Conservation (phyloP, 2,113 vertebrate species). For the Cebus imitator region DNA sequence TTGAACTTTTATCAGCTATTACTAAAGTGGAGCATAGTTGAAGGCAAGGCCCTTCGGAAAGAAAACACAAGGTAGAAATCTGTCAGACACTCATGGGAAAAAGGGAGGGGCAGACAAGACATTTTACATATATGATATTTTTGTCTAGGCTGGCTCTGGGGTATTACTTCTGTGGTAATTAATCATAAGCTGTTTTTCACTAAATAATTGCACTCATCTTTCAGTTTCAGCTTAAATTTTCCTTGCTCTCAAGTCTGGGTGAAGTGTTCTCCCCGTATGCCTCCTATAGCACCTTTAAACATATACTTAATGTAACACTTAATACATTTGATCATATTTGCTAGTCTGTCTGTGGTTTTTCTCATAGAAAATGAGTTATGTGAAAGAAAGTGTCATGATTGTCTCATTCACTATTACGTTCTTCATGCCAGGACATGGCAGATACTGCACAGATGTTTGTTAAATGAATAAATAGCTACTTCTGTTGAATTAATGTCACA, state of each 20-base stretch:
- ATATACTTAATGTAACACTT: not conserved
- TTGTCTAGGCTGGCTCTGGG: not conserved
- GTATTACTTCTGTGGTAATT: not conserved
- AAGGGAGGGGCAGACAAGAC: not conserved
- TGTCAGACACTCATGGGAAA: not conserved
- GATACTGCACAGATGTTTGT: not conserved
- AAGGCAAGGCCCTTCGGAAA: not conserved
- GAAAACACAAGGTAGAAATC: not conserved
- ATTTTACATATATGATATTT: not conserved
- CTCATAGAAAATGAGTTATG: not conserved
- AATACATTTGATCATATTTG: not conserved
- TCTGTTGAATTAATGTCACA: constrained; percentile 17
- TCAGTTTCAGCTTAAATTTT: not conserved
- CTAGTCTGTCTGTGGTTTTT: not conserved
- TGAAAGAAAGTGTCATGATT: not conserved
- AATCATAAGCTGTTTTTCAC: not conserved
- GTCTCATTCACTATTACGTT: not conserved
- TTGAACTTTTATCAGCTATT: not conserved
- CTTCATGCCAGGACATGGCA: not conserved
- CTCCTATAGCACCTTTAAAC: not conserved
- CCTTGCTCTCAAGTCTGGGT: not conserved
- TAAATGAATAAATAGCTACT: not conserved
- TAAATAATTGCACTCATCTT: constrained; percentile 30
- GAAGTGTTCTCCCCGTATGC: not conserved
- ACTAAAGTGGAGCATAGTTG: not conserved